Conservation (phyloP, 2,113 vertebrate genomes). For the Salvelinus sp. region DNA sequence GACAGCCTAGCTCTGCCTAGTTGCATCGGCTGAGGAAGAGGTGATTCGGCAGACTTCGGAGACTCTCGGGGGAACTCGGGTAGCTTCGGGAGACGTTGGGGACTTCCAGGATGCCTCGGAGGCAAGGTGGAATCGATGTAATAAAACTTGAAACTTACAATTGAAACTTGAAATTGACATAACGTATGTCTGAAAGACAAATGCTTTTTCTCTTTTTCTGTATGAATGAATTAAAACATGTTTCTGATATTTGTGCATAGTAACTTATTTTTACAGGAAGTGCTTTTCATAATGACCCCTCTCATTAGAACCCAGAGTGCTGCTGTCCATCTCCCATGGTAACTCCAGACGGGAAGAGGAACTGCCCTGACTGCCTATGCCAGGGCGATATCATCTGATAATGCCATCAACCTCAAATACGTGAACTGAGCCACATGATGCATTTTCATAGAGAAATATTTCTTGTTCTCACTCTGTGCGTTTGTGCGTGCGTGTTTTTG, state of each 20-base stretch:
- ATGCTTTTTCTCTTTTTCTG: background rate
- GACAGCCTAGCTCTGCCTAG: no score
- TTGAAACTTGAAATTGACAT: no score
- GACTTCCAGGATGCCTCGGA: no score
- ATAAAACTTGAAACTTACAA: no score
- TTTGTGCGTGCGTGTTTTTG: slow-evolving; percentile 35
- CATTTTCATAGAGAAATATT: no score
- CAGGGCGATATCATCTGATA: slow-evolving; percentile 71
- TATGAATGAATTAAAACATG: background rate
- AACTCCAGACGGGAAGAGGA: slow-evolving; percentile 59
- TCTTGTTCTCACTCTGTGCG: background rate
- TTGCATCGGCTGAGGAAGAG: no score
- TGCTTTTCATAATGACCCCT: slow-evolving; percentile 51
- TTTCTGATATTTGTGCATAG: slow-evolving; percentile 53
- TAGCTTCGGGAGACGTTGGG: no score
- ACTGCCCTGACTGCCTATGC: slow-evolving; percentile 50
- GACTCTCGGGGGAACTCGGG: no score
- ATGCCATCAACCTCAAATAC: slow-evolving; percentile 53
- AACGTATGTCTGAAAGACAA: no score
- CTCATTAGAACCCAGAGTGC: slow-evolving; percentile 56
- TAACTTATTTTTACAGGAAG: slow-evolving; percentile 62
- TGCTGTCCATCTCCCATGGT: slow-evolving; percentile 62
- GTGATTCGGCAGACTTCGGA: no score
- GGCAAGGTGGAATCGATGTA: slow-evolving; percentile 23
- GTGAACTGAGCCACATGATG: slow-evolving; percentile 16